Evolutionary conservation across 2,797 vertebrate genomes (phyloP).

Genomic region (Eulemur albifrons): DNA sequence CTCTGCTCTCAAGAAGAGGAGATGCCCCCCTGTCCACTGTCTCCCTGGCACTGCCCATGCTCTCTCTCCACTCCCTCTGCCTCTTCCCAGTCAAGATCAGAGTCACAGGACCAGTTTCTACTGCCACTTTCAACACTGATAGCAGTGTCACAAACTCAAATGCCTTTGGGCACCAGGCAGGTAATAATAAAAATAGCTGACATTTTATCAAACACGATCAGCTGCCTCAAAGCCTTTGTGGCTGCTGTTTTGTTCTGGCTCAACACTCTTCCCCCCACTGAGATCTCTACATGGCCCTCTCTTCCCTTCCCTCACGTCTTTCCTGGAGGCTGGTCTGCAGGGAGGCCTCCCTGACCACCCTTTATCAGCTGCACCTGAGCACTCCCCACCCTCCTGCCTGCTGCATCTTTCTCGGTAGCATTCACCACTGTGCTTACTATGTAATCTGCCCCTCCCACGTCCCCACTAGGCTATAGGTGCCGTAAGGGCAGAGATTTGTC

Average conservation of each 20-base stretch:
- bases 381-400: not conserved
- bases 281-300: accelerated
- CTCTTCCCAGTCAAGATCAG: not conserved
- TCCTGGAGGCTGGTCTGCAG: not conserved
- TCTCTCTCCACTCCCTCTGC: not conserved
- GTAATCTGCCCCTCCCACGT: not conserved
- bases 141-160: not conserved
- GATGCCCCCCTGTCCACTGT: accelerated
- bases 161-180: not conserved
- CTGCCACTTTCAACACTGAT: not conserved
- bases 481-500: not conserved
- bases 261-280: too few species aligned
- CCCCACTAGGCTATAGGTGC: not conserved
- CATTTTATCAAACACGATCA: not conserved
- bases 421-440: not conserved
- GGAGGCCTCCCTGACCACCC: not conserved
- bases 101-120: not conserved
- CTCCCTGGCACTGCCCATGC: not conserved
- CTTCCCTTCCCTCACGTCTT: not conserved
- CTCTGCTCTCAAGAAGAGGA: not conserved
- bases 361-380: not conserved
- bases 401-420: not conserved
- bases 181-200: not conserved
- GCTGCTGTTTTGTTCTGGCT: not conserved
- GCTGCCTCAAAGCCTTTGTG: not conserved